Conservation (phyloP, 1,140 invertebrate genomes). For the Cyclargus thomasi region DNA sequence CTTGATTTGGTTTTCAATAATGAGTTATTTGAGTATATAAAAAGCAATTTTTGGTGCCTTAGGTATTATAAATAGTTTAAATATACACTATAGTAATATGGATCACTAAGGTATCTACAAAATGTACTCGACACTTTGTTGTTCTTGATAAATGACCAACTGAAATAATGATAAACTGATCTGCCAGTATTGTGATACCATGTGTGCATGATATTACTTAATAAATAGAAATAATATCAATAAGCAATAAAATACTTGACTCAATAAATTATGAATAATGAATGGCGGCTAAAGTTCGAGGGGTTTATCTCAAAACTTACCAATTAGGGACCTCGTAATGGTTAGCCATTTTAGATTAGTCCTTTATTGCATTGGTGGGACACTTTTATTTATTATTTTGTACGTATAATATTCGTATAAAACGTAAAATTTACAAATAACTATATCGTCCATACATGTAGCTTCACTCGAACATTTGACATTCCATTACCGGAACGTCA, state of each 20-base stretch:
- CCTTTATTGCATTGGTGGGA: neutral
- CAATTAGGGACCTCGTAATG: conserved; percentile 92
- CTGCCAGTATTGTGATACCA: neutral
- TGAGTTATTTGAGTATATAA: too few relatives aligned
- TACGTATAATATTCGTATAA: neutral
- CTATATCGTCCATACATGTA: neutral
- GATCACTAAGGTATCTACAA: too few relatives aligned
- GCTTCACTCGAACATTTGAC: neutral
- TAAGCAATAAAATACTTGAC: neutral
- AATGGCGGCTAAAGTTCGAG: conserved; percentile 25
- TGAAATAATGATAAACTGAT: neutral
- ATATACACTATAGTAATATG: too few relatives aligned
- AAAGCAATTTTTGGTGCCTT: too few relatives aligned
- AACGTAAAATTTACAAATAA: neutral
- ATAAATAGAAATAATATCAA: neutral
- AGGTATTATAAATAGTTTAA: too few relatives aligned
- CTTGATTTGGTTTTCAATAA: too few relatives aligned
- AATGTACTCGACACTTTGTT: too few relatives aligned
- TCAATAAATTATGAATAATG: neutral
- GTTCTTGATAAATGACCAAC: neutral
- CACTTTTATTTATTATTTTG: neutral
- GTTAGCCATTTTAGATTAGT: conserved; percentile 80
- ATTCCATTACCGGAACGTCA: too few relatives aligned
- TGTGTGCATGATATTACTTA: neutral
- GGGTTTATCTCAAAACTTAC: conserved; percentile 70